Evolutionary conservation across 2,888 invertebrate species (phyloP), one percentile per base, ranked within the genome.

Genomic region (Pasiphila rectangulata): DNA sequence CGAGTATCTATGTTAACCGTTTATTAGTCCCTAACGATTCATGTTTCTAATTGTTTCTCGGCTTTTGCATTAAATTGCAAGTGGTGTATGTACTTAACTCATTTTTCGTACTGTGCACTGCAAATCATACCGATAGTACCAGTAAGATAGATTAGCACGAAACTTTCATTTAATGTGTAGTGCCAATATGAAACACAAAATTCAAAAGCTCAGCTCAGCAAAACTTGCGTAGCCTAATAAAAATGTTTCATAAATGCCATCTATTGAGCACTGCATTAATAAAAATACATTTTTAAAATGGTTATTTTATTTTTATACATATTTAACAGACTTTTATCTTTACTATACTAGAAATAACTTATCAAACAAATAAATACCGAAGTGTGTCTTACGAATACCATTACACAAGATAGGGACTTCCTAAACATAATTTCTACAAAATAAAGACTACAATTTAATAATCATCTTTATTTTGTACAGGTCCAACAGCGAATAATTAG

Each of bases 241-340:
- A 73, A 78, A 78, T 79, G 77, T 79, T 72, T 75, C 69, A 71
- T 70, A 78, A 37, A 37, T 83, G 72, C 78, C 75, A 74, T 69
- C 77, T 72, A 74, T 69, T 69, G 67, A 79, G 81, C 83, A 86
- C 83, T 79, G 75, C 80, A 72, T 64, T 77, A 81, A 79, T 75
- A 75, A 83, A 79, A 78, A 77, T 68, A 69, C 68, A 69, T 72
- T 64, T 59, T 46, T 38, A 27, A 35, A 13, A 38, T 27, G 4
- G 10, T 12, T 6, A 25, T 37, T 24, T 25, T 16, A 32, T 32
- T 32, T 32, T n/a, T n/a, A n/a, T n/a, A n/a, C n/a, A n/a, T n/a
- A n/a, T n/a, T n/a, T n/a, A n/a, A n/a, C n/a, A n/a, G n/a, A n/a
- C n/a, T n/a, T n/a, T n/a, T n/a, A n/a, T n/a, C n/a, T n/a, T n/a